Base-by-base conservation (phyloP, 1,140 invertebrate species). In the Caenorhabditis tropicalis region DNA sequence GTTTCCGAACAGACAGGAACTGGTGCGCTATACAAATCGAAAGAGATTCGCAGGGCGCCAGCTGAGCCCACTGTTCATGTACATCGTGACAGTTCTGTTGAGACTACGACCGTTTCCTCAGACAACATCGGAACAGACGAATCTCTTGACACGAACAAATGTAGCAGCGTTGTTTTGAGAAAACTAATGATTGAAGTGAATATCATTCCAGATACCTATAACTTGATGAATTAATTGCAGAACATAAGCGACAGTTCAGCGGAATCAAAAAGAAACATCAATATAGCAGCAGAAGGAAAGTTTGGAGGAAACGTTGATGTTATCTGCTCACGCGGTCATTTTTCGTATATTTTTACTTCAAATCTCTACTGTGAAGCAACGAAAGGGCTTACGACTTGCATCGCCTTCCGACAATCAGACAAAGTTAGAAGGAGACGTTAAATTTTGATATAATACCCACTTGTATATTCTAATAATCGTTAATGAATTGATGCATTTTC, bases 281-380 rank as follows among this genome's bases (percentile, higher is more conserved):
- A 87, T 80, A 36, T 27, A 1, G 79, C 70, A 6, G 86, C 86
- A 70, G 86, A 87, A 51, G 65, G 79, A 16, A 83, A 87, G 29
- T 87, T 87, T 70, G 86, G 86, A 19, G 83, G 83, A 31, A 85
- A 87, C 21, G 80, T 87, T 80, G 86, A 87, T 36, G 86, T 87
- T 43, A 85, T 87, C 51, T 87, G 86, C 58, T 81, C 82, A 12
- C n/a, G 85, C 15, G 86, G 86, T 10, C 85, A 87, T 56, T 87
- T 87, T 80, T 81, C 65, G 6, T 87, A 87, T 65, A 79, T 83
- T 33, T 87, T 85, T 48, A 48, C 80, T 19, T 87, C 86, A 12
- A 87, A 84, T 49, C 86, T 87, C 3, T 87, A 82, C 33, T 87
- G 86, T 33, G 86, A 87, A 86, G 81, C 81, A 21, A 56, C 81